Evolutionary conservation across 2,888 invertebrate species (phyloP), one percentile per base, ranked within the genome.

Genomic region (Sialis fuliginosa): DNA sequence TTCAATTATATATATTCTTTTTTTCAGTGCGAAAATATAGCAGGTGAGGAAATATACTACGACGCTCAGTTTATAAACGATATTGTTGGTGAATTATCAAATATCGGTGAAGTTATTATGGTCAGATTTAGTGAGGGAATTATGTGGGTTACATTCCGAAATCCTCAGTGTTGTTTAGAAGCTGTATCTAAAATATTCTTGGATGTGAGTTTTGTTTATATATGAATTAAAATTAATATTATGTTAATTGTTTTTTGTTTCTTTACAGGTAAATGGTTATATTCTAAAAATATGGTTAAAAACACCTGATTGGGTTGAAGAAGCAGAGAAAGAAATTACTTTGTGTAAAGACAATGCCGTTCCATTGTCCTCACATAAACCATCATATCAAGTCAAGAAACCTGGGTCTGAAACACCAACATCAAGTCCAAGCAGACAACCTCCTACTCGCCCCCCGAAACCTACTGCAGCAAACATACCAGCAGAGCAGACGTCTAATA

Each of bases 81-180:
- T 5, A 67, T 92, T 31, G 69, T 93, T 48, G 82, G 86, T 59
- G 81, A 86, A 58, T 70, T 93, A 47, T 77, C 84, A 1, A 81
- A 83, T 54, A 81, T 87, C 56, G 93, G 93, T 6, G 89, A 90
- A 64, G 87, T 91, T 0, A 86, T 92, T 43, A 71, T 95, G 42
- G 88, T 93, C 5, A 77, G 93, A 52, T 93, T 93, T 65, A 84
- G 92, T 10, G 88, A 82, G 30, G 85, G 80, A 49, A 82, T 86
- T 10, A 80, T 96, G 69, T 89, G 90, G 81, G 79, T 96, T 31
- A 91, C 93, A 6, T 93, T 95, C 62, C 76, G 87, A 54, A 87
- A 89, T 58, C 92, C 95, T 0, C 82, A 86, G 59, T 81, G 83
- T 53, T 95, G 95, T 4, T 63, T 97, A 22, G 78, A 80, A 49